These are phyloP conservation scores for Centruroides vittatus DNA, from an alignment of 1,140 invertebrate genomes.

Conservation along the genomic window DNA sequence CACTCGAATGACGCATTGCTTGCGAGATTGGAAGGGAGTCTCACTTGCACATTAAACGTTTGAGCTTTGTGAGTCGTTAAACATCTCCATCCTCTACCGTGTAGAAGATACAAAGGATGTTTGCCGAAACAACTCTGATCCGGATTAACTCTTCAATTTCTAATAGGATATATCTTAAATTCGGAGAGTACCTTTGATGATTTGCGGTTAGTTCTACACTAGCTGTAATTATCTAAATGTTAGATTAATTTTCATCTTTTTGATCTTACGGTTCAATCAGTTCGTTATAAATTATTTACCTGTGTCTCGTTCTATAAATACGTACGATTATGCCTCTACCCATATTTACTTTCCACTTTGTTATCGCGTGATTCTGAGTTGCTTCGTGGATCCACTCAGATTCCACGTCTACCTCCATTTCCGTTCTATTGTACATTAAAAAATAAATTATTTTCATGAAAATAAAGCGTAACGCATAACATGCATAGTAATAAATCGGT, in stretches of 20 bases:
- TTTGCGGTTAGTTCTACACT: constrained; percentile 43
- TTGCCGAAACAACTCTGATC: constrained; percentile 44
- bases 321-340: constrained; percentile 66
- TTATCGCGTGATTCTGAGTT: constrained; percentile 48
- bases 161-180: constrained; percentile 57
- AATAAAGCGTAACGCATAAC: too few relatives aligned
- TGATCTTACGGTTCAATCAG: too few relatives aligned
- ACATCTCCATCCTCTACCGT: constrained; percentile 27
- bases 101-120: constrained; percentile 31
- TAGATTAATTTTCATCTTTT: too few relatives aligned
- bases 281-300: constrained; percentile 1
- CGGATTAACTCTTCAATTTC: constrained; percentile 29
- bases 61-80: background rate
- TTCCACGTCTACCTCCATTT: constrained; percentile 32
- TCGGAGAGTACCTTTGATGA: constrained; percentile 81
- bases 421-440: constrained; percentile 18
- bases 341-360: constrained; percentile 70
- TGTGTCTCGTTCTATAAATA: constrained; percentile 49
- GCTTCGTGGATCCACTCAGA: constrained; percentile 34
- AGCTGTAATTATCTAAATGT: constrained; percentile 3
- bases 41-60: constrained; percentile 34
- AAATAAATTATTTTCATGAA: background rate
- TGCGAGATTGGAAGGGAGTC: constrained; percentile 44
- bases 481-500: too few relatives aligned
- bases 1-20: constrained; percentile 51